Percentiles rank a stretch among this genome's conserved stretches.
Evolutionary conservation across 2,888 invertebrate species (phyloP).

Genomic region (Plemyria rubiginata): DNA sequence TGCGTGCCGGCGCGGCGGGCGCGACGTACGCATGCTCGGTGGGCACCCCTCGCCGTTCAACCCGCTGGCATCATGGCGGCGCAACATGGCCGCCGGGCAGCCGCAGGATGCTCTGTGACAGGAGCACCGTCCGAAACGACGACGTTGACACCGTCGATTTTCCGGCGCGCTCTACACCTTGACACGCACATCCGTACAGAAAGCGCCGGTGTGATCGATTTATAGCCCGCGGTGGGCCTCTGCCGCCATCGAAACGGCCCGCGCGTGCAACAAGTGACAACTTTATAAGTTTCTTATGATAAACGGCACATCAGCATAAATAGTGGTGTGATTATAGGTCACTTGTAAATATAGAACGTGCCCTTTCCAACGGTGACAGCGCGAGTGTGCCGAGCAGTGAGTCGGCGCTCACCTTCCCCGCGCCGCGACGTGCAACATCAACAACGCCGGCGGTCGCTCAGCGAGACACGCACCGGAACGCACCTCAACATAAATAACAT

Average conservation of each 20-base stretch:
- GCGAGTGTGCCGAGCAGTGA: conserved; percentile 77
- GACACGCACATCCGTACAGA: conserved; percentile 67
- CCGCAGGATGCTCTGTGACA: conserved; percentile 80
- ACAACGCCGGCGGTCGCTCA: conserved; percentile 62
- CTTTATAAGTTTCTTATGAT: conserved; percentile 59
- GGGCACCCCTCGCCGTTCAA: conserved; percentile 62
- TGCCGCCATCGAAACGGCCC: conserved; percentile 54
- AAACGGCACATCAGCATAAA: conserved; percentile 64
- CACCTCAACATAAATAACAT: conserved; percentile 67
- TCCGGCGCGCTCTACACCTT: conserved; percentile 69
- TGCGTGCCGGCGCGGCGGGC: conserved; percentile 63
- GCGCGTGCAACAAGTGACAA: conserved; percentile 83
- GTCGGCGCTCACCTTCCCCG: conserved; percentile 78
- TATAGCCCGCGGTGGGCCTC: conserved; percentile 59
- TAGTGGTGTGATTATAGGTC: conserved; percentile 74
- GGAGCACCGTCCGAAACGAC: conserved; percentile 75
- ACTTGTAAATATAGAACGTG: conserved; percentile 80
- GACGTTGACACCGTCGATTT: conserved; percentile 68
- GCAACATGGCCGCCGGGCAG: conserved; percentile 84
- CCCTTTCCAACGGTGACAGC: conserved; percentile 77
- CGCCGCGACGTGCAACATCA: conserved; percentile 78
- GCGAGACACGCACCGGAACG: conserved; percentile 69
- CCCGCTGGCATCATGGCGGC: conserved; percentile 83
- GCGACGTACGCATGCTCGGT: conserved; percentile 81
- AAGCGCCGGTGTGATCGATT: conserved; percentile 69